Evolutionary conservation across 2,113 vertebrate genomes (phyloP), one percentile per base, ranked within the genome.

Genomic region (Peromyscus maniculatus): DNA sequence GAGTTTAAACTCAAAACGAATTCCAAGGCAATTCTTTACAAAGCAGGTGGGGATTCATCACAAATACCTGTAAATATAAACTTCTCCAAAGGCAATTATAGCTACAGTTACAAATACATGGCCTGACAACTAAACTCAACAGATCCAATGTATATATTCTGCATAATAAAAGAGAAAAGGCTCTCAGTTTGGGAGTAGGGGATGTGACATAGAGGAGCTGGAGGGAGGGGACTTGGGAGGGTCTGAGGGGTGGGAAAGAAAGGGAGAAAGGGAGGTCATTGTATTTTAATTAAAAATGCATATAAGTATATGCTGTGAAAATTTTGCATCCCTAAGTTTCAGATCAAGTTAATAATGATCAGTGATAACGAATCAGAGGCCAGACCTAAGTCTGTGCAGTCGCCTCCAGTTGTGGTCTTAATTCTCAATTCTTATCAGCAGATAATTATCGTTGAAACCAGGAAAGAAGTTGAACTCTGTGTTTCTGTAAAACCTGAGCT

Each of bases 21-120:
- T 77, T 71, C 49, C 17, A 39, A 67, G 33, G 87, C 49, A 55
- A 77, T 89, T 77, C 64, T 92, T 96, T 89, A 52, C 24, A 39
- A 8, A 28, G 36, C 11, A 9, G 5, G 7, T 19, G 39, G 21
- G 21, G 12, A 57, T 84, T 89, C 72, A 91, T 24, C 72, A 92
- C 46, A 91, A 96, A 94, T 86, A 96, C 49, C 86, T 87, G 84
- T 36, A 89, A 94, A 82, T 77, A 93, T 15, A 52, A 96, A 79
- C 77, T 72, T 92, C 13, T 92, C 36, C 21, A 46, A 49, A 55
- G 10, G 3, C 77, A 57, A 84, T 67, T 49, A n/a, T 0, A 92
- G 66, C 46, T 91, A 66, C 87, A 90, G 80, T 95, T 49, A 13
- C 39, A 67, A 86, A 49, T 33, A 21, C 33, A 22, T 7, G 9